phyloP scores from a whole-genome alignment of 2,113 vertebrate species.

The Perca flavescens region DNA sequence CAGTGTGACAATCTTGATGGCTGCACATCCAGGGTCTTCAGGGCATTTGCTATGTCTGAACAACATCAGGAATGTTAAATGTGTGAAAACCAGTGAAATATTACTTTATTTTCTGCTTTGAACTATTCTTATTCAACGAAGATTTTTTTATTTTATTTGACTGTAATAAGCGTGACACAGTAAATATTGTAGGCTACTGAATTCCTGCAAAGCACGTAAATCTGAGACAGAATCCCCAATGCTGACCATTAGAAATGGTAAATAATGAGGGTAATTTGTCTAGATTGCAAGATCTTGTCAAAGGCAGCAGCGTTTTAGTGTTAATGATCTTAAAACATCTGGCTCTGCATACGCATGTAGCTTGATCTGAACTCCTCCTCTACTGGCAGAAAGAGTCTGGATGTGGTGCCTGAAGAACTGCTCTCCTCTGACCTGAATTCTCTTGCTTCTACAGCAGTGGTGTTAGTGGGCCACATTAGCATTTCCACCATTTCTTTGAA shows the following conservation, averaged over 20 bases:
- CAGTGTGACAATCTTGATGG: conserved; percentile 32
- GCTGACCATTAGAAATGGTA: conserved; percentile 43
- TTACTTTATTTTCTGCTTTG: not conserved
- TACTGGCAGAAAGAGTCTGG: conserved; percentile 13
- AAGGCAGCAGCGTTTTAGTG: conserved; percentile 31
- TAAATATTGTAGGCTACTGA: not conserved
- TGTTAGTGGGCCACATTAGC: conserved; percentile 74
- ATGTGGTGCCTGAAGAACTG: conserved; percentile 35
- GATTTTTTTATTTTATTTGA: not conserved
- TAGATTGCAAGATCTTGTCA: conserved; percentile 29
- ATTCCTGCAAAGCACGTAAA: not conserved
- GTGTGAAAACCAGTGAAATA: conserved; percentile 15
- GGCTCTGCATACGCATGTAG: conserved; percentile 35
- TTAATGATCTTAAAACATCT: conserved; percentile 64
- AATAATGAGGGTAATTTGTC: conserved; percentile 45
- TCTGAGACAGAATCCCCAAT: conserved; percentile 9
- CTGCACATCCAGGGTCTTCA: conserved; percentile 33
- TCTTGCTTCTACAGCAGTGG: conserved; percentile 39
- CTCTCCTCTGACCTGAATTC: conserved; percentile 73
- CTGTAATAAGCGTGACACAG: not conserved
- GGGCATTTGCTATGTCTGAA: conserved; percentile 28
- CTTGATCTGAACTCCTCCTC: conserved; percentile 31
- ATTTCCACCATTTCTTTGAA: conserved; percentile 68
- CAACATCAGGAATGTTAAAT: not conserved
- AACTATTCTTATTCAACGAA: not conserved